Conservation (phyloP, 2,888 invertebrate genomes). For the Cistogaster globosa region DNA sequence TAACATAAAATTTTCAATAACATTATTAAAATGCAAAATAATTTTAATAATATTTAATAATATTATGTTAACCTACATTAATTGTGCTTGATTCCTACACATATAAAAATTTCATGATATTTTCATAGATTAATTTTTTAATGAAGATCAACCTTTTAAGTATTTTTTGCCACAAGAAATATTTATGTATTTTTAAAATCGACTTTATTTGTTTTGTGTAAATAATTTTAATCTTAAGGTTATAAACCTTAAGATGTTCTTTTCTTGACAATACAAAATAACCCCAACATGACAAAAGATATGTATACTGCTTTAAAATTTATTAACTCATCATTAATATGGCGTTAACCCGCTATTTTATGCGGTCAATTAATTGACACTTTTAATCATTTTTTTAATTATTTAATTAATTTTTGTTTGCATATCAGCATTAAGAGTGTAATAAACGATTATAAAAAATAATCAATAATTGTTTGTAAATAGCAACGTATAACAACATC, state of each 20-base stretch:
- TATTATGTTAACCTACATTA: no score
- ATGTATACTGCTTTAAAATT: neutral
- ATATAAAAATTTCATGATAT: no score
- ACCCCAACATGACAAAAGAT: neutral
- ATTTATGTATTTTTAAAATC: no score
- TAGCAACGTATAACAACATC: slow-evolving; percentile 2
- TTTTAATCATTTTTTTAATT: slow-evolving; percentile 30
- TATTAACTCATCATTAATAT: slow-evolving; percentile 39
- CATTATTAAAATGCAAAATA: no score
- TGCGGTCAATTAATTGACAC: slow-evolving; percentile 45
- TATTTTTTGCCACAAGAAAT: no score
- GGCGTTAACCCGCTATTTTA: slow-evolving; percentile 47
- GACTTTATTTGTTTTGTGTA: no score
- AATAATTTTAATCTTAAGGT: neutral
- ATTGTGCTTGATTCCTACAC: no score
- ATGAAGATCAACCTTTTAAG: no score
- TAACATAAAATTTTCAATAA: no score
- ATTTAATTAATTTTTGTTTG: slow-evolving; percentile 15
- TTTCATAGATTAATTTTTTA: no score
- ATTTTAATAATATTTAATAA: no score
- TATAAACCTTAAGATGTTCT: neutral
- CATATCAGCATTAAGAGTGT: slow-evolving; percentile 24
- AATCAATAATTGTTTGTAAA: slow-evolving; percentile 47
- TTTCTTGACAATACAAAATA: slow-evolving; percentile 7
- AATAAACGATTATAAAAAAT: slow-evolving; percentile 1